Base-by-base conservation (phyloP, 1,140 invertebrate species). In the Drosophila navojoa region DNA sequence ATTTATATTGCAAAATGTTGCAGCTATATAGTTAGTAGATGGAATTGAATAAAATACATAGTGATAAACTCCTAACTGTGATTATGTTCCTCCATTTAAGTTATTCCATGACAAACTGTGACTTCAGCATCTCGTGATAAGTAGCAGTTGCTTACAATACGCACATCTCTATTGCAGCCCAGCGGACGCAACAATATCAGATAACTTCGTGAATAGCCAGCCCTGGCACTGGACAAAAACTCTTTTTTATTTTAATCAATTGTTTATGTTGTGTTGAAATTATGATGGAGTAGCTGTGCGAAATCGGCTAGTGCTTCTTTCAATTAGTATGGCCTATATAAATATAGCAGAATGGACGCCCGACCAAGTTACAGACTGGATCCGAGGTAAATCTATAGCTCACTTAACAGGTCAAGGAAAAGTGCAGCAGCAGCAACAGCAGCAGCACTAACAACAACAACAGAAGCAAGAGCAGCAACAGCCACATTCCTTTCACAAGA, bases 291-390 rank as follows among this genome's bases (percentile, higher is more conserved):
- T 82, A 82, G 79, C 53, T 64, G 64, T 32, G 62, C 74, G 67
- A 45, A 38, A 38, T 47, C 38, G 63, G 35, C n/a, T 53, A 29
- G 58, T 70, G 35, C 38, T 75, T 47, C n/a, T 53, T 15, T 44
- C 13, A 35, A 70, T 73, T 67, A 80, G 71, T 76, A 97, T 96
- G 96, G 96, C 96, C 92, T 97, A 96, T 93, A 95, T 98, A 81
- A 97, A 98, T 93, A 96, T 98, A 76, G 96, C 95, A 69, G 97
- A 98, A 93, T 98, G 97, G 97, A 96, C 96, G 75, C 95, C 96
- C n/a, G 96, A 97, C 85, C 96, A 98, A 94, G 97, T 98, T 62
- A 97, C 95, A 71, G 97, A 98, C 91, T 98, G 97, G 97, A 93
- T 98, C 68, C 96, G 96, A 95, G 97, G 97, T 96, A 93, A 85